phyloP scores from a whole-genome alignment of 2,888 invertebrate species.

The Ornithoptera priamus region DNA sequence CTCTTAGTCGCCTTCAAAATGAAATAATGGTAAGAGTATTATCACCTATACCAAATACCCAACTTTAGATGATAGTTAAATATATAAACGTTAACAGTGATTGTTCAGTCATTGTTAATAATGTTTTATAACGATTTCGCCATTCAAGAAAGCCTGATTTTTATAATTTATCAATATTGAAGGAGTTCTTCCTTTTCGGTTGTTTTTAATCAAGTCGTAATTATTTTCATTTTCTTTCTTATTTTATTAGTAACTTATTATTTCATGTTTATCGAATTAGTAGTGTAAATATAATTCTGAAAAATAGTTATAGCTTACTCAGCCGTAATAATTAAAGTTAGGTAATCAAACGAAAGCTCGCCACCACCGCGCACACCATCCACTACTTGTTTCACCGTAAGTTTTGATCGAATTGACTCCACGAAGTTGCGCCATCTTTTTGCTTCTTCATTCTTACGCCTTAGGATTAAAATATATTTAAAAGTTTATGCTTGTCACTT shows the following conservation, averaged over 20 bases:
- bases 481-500: neutral
- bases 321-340: conserved; percentile 88
- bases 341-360: conserved; percentile 89
- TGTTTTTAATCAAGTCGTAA: too few relatives aligned
- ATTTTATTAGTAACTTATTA: neutral
- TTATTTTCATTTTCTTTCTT: neutral
- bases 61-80: too few relatives aligned
- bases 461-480: conserved; percentile 32
- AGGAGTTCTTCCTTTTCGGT: too few relatives aligned
- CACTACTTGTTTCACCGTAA: conserved; percentile 91
- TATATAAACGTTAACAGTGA: too few relatives aligned
- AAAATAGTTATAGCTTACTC: conserved; percentile 80
- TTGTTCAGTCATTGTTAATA: too few relatives aligned
- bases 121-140: too few relatives aligned
- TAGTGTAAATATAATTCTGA: neutral
- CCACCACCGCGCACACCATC: conserved; percentile 89
- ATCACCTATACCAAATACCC: too few relatives aligned
- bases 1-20: too few relatives aligned
- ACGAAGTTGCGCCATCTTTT: conserved; percentile 86
- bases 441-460: conserved; percentile 74
- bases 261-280: too few relatives aligned
- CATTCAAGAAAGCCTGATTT: too few relatives aligned
- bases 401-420: conserved; percentile 87
- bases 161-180: too few relatives aligned
- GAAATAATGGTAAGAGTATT: too few relatives aligned